Conservation (phyloP, 2,113 vertebrate genomes). For the Lycaon pictus region DNA sequence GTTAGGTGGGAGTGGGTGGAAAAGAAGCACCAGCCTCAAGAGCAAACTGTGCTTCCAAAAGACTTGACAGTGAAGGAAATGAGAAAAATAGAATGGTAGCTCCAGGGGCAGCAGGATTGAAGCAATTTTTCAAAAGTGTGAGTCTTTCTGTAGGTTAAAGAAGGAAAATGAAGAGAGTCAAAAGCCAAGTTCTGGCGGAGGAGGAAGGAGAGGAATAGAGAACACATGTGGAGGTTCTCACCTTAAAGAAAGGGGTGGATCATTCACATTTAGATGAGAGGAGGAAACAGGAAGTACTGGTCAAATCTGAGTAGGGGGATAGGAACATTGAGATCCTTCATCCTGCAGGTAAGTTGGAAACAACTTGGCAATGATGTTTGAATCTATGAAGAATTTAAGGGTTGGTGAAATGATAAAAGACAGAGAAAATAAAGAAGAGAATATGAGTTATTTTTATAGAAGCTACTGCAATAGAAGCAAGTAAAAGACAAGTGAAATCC, state of each 20-base stretch:
- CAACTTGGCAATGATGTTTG: background rate
- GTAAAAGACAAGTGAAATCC: background rate
- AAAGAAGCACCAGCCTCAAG: background rate
- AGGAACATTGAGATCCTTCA: background rate
- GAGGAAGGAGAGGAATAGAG: background rate
- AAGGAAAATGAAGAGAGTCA: background rate
- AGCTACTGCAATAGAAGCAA: background rate
- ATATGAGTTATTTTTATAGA: background rate
- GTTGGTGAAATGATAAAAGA: background rate
- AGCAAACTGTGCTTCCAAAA: slow-evolving; percentile 30
- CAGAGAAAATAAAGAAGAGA: background rate
- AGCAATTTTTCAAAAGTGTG: background rate
- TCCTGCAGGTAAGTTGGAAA: background rate
- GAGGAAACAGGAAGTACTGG: background rate
- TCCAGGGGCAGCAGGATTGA: background rate
- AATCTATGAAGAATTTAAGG: background rate
- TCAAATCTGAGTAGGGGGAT: background rate
- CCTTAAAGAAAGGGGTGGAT: background rate
- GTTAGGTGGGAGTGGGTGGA: background rate
- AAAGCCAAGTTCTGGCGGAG: background rate
- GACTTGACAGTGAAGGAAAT: background rate
- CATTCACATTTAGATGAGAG: background rate
- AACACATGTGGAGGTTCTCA: background rate
- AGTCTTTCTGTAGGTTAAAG: background rate
- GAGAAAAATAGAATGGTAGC: background rate